These are phyloP conservation scores for Tetrapedia diversipes DNA, from an alignment of 2,888 invertebrate species.

Conservation along the genomic window DNA sequence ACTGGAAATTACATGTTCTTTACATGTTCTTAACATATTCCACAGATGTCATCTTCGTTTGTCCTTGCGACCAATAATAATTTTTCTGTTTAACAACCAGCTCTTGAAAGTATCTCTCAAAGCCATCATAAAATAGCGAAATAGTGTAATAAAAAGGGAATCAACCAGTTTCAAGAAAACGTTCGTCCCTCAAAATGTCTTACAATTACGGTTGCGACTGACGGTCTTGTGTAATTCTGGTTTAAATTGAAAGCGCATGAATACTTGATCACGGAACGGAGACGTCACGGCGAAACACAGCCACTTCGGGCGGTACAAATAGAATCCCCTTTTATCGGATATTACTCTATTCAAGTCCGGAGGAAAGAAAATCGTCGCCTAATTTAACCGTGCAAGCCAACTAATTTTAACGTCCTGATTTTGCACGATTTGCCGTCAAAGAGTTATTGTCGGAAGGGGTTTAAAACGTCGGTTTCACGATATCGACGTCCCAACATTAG, in stretches of 20 bases:
- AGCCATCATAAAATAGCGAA: too few species aligned
- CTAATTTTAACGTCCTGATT: slow-evolving; percentile 7
- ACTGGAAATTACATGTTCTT: too few species aligned
- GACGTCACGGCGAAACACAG: slow-evolving; percentile 22
- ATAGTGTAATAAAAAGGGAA: too few species aligned
- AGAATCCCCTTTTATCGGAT: not conserved
- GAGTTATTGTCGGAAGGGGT: not conserved
- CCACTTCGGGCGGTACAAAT: slow-evolving; percentile 6
- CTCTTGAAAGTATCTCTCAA: too few species aligned
- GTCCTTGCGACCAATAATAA: too few species aligned
- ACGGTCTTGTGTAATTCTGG: not conserved
- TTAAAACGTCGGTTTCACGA: not conserved
- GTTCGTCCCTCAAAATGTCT: not conserved
- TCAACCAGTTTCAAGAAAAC: not conserved
- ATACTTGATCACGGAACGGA: slow-evolving; percentile 19
- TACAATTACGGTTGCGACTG: not conserved
- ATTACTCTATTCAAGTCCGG: not conserved
- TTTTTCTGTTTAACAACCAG: too few species aligned
- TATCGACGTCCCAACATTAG: too few species aligned
- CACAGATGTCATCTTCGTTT: too few species aligned
- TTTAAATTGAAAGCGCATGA: slow-evolving; percentile 7
- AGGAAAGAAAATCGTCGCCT: slow-evolving; percentile 1
- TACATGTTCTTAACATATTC: too few species aligned
- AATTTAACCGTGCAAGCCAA: not conserved
- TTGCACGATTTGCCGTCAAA: not conserved